These are phyloP conservation scores for Diachrysia chrysitis DNA, from an alignment of 2,888 invertebrate genomes.

Conservation along the genomic window DNA sequence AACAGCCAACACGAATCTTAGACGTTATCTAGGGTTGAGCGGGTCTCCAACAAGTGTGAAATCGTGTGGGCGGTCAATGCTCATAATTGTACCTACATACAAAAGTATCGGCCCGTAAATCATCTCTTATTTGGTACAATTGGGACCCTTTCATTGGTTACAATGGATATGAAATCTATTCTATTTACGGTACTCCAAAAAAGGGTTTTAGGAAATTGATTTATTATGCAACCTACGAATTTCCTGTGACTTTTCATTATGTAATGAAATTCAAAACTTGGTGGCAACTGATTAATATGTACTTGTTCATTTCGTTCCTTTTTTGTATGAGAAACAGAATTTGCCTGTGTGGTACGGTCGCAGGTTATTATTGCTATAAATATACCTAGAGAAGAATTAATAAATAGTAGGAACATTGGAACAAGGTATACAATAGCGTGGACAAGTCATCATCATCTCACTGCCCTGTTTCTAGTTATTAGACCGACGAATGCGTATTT, in stretches of 20 bases:
- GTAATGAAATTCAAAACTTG: no score
- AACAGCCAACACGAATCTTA: conserved; percentile 28
- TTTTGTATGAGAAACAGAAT: no score
- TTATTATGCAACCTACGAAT: background rate
- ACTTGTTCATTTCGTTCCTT: no score
- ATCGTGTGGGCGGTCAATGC: conserved; percentile 31
- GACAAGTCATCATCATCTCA: no score
- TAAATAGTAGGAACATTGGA: background rate
- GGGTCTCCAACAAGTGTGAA: conserved; percentile 33
- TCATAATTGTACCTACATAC: conserved; percentile 23
- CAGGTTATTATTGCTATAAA: background rate
- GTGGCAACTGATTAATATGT: no score
- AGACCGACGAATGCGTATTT: no score
- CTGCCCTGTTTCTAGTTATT: no score
- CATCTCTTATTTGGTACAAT: conserved; percentile 17
- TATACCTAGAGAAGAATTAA: background rate
- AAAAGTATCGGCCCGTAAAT: conserved; percentile 24
- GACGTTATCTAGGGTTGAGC: conserved; percentile 35
- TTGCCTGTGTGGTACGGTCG: background rate
- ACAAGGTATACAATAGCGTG: background rate
- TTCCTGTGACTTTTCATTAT: background rate
- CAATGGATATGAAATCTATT: conserved; percentile 25
- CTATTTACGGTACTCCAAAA: conserved; percentile 25
- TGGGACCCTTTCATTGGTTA: conserved; percentile 13
- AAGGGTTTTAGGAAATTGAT: conserved; percentile 14